Percentiles rank a stretch among this genome's conserved stretches.
Evolutionary conservation across 1,140 invertebrate genomes (phyloP).

Genomic region (Ips nitidus): DNA sequence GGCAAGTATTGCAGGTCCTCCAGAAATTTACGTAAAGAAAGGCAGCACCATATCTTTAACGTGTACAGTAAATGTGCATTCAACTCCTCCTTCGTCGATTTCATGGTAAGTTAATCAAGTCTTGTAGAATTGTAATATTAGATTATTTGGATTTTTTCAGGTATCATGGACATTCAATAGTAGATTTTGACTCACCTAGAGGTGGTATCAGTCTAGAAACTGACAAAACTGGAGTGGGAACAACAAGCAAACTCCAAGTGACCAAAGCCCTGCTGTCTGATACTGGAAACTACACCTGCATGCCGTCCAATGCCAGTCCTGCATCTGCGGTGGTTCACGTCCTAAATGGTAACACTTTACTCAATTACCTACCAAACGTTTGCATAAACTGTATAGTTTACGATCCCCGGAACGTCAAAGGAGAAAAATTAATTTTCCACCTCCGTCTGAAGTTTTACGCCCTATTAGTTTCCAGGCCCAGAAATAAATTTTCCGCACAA

Average conservation of each 20-base stretch:
- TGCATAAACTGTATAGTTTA: no score
- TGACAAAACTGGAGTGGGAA: constrained; percentile 84
- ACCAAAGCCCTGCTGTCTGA: constrained; percentile 82
- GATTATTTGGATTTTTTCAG: constrained; percentile 15
- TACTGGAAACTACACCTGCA: constrained; percentile 87
- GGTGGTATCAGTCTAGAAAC: constrained; percentile 88
- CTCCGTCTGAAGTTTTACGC: constrained; percentile 3
- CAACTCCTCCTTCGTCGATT: constrained; percentile 74
- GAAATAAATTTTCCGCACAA: constrained; percentile 25
- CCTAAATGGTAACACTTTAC: constrained; percentile 71
- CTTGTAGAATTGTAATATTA: not conserved
- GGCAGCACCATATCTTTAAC: constrained; percentile 88
- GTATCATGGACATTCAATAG: constrained; percentile 75
- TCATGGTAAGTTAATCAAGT: constrained; percentile 57
- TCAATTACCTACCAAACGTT: no score
- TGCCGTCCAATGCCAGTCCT: constrained; percentile 83
- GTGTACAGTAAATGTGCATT: constrained; percentile 85
- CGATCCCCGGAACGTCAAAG: no score
- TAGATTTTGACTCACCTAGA: constrained; percentile 84
- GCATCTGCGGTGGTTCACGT: constrained; percentile 87
- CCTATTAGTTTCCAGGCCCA: not conserved
- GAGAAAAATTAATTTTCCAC: not conserved
- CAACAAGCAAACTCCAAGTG: constrained; percentile 84
- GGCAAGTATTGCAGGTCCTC: constrained; percentile 80
- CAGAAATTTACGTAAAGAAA: constrained; percentile 86